Conservation (phyloP, 2,113 vertebrate species). For the Thunnus maccoyii region DNA sequence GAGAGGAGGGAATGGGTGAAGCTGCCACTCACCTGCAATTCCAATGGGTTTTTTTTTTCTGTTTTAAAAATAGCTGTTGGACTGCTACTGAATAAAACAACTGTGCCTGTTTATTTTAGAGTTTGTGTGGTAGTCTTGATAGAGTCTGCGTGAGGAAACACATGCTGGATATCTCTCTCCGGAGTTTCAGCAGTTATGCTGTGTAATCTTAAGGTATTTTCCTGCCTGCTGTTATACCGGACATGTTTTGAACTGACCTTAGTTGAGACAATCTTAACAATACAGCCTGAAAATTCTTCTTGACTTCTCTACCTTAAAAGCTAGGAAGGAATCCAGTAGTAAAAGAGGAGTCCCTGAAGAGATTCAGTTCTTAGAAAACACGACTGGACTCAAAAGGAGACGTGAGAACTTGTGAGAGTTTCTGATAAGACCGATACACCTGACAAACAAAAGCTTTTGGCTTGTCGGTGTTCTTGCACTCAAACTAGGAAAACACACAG, state of each 20-base stretch:
- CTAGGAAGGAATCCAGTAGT: constrained; percentile 13
- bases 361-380: constrained; percentile 15
- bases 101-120: constrained; percentile 31
- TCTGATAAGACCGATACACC: background rate
- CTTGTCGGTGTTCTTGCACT: background rate
- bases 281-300: background rate
- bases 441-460: constrained; percentile 15
- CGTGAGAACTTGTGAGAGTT: background rate
- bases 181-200: background rate
- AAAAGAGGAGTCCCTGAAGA: constrained; percentile 6
- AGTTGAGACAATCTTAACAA: background rate
- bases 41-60: background rate
- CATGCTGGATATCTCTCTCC: constrained; percentile 16
- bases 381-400: constrained; percentile 8
- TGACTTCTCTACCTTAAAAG: constrained; percentile 16
- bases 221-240: background rate
- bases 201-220: constrained; percentile 12
- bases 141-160: constrained; percentile 24
- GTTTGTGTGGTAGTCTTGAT: constrained; percentile 36
- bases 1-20: constrained; percentile 45
- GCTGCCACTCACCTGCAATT: constrained; percentile 62
- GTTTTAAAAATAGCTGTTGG: constrained; percentile 66
- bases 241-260: constrained; percentile 30
- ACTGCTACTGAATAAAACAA: constrained; percentile 69
- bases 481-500: background rate